A percentile compares a stretch with the other conserved stretches of the same genome.
Conservation (phyloP, 1,140 invertebrate genomes). For the Ganaspis sp. region DNA sequence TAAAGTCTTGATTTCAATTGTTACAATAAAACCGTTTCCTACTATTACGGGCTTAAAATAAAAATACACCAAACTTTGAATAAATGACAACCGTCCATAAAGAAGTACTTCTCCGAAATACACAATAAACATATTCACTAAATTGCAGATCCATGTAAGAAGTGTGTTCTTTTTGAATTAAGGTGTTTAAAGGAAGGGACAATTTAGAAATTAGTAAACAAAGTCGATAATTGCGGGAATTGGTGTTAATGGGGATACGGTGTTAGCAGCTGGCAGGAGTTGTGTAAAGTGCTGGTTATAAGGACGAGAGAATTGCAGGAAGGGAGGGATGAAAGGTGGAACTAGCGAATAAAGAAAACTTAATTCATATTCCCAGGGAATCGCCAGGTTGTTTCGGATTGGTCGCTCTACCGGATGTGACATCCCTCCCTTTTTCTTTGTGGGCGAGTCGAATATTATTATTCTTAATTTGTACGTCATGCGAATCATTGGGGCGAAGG, state of each 20-base stretch:
- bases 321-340: conserved; percentile 2
- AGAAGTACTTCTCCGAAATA: no score
- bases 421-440: neutral
- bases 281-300: neutral
- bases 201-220: neutral
- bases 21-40: no score
- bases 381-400: neutral
- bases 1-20: no score
- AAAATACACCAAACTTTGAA: neutral
- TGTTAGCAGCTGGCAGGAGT: neutral
- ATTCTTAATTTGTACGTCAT: conserved; percentile 20
- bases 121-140: neutral
- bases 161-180: neutral
- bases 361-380: conserved; percentile 9
- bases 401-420: neutral
- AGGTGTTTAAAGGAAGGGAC: neutral
- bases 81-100: neutral
- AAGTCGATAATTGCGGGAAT: neutral
- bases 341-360: neutral
- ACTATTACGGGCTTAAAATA: neutral
- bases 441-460: conserved; percentile 23
- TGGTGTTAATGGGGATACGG: neutral
- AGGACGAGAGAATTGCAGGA: neutral
- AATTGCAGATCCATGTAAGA: neutral
- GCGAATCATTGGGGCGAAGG: neutral